Evolutionary conservation across 2,113 vertebrate genomes (phyloP).

Genomic region (Cynocephalus volans): DNA sequence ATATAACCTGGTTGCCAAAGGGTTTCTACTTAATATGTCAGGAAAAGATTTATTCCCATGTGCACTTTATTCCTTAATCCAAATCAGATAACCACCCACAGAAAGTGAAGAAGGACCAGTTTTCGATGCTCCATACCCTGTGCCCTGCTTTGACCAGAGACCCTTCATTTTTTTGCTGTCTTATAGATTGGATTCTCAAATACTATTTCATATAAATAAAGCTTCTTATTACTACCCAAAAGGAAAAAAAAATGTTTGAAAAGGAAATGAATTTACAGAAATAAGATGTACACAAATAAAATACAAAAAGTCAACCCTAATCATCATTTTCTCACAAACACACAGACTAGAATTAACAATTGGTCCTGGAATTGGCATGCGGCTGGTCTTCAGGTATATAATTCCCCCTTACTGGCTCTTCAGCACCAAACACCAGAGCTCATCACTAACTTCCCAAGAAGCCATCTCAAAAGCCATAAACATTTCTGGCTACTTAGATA

Average conservation of each 20-base stretch:
- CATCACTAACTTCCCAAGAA: neutral
- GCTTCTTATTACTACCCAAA: neutral
- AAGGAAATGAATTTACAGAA: neutral
- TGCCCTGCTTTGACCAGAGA: neutral
- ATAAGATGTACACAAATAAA: slow-evolving; percentile 15
- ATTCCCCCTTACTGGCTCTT: neutral
- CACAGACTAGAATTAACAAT: neutral
- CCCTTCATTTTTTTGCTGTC: neutral
- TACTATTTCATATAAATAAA: slow-evolving; percentile 11
- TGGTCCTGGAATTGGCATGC: too few species aligned
- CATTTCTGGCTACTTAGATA: neutral
- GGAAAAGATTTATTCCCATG: slow-evolving; percentile 41
- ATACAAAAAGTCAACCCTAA: neutral
- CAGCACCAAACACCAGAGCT: neutral
- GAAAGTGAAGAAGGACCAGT: neutral
- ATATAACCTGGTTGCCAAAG: slow-evolving; percentile 84
- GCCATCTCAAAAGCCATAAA: neutral
- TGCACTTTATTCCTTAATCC: slow-evolving; percentile 37
- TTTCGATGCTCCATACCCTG: neutral
- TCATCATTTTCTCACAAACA: neutral
- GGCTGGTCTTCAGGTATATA: neutral
- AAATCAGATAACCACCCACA: neutral
- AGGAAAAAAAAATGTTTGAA: neutral
- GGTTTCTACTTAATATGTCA: slow-evolving; percentile 77
- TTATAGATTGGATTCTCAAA: neutral